A percentile compares a stretch with the other conserved stretches of the same genome.
phyloP scores from a whole-genome alignment of 2,888 invertebrate genomes.

The Drosophila flavopinicola region DNA sequence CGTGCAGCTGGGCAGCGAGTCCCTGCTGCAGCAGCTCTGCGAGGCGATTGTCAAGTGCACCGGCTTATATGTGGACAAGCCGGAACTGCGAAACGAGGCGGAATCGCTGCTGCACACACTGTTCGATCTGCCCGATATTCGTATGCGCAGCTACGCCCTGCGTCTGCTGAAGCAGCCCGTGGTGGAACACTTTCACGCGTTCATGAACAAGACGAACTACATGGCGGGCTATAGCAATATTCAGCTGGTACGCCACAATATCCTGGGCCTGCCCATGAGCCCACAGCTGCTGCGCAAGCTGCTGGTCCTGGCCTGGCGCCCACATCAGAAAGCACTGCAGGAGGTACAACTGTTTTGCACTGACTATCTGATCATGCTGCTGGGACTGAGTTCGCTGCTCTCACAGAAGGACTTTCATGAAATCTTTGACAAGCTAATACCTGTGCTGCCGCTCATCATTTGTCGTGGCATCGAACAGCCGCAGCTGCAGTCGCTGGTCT shows the following conservation, averaged over 20 bases:
- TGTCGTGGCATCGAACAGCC: conserved; percentile 44
- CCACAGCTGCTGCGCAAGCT: conserved; percentile 72
- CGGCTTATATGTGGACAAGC: conserved; percentile 52
- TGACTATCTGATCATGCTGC: conserved; percentile 74
- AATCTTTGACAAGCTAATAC: conserved; percentile 70
- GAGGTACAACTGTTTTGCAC: conserved; percentile 62
- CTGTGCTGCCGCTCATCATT: conserved; percentile 71
- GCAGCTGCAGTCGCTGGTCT: conserved; percentile 47
- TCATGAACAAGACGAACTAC: conserved; percentile 76
- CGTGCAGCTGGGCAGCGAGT: conserved; percentile 71
- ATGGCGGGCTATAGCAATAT: conserved; percentile 57
- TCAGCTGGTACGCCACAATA: conserved; percentile 55
- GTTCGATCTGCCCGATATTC: conserved; percentile 62
- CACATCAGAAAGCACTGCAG: background rate
- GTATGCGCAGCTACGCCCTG: conserved; percentile 60
- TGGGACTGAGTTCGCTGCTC: conserved; percentile 70
- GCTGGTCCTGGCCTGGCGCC: conserved; percentile 41
- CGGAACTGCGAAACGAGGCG: conserved; percentile 61
- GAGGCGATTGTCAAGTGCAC: conserved; percentile 64
- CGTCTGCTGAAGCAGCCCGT: conserved; percentile 63
- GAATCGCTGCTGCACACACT: conserved; percentile 68
- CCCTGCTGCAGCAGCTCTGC: conserved; percentile 67
- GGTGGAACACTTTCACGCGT: conserved; percentile 74
- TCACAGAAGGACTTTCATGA: conserved; percentile 61
- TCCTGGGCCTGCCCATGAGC: conserved; percentile 81